A percentile compares a stretch with the other conserved stretches of the same genome.
phyloP scores from a whole-genome alignment of 2,888 invertebrate genomes.

The Pelosia muscerda region DNA sequence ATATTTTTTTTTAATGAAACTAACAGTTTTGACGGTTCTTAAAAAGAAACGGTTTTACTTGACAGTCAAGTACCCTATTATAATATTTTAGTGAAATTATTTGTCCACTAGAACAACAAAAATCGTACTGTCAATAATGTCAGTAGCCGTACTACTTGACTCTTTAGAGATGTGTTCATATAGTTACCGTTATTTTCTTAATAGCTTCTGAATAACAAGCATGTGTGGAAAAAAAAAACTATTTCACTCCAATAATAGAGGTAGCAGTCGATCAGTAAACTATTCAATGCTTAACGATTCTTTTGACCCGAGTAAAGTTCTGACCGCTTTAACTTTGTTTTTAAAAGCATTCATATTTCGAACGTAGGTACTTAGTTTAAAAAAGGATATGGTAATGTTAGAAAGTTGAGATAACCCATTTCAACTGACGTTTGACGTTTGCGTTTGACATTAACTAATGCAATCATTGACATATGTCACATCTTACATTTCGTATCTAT shows the following conservation, averaged over 20 bases:
- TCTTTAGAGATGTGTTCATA: background rate
- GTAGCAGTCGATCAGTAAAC: slow-evolving; percentile 36
- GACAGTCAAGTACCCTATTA: too few relatives aligned
- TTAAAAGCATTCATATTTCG: slow-evolving; percentile 41
- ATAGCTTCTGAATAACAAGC: slow-evolving; percentile 5
- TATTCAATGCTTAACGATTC: slow-evolving; percentile 39
- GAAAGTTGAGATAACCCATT: slow-evolving; percentile 7
- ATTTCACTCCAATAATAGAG: slow-evolving; percentile 21
- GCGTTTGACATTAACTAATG: slow-evolving; percentile 1
- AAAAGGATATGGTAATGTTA: slow-evolving; percentile 26
- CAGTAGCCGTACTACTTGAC: too few relatives aligned
- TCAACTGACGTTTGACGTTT: slow-evolving; percentile 2
- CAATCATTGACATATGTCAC: slow-evolving; percentile 7
- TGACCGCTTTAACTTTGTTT: slow-evolving; percentile 24
- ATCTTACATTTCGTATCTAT: slow-evolving; percentile 6
- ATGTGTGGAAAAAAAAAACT: background rate
- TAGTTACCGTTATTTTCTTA: slow-evolving; percentile 3
- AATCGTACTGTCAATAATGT: too few relatives aligned
- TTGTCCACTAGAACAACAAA: background rate
- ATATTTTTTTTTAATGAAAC: too few relatives aligned
- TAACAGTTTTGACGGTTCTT: too few relatives aligned
- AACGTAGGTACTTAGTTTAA: slow-evolving; percentile 23
- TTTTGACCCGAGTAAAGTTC: slow-evolving; percentile 35
- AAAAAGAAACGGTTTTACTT: too few relatives aligned
- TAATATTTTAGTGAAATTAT: too few relatives aligned